Percentiles rank a stretch among this genome's conserved stretches.
Conservation (phyloP, 2,888 invertebrate genomes). For the Oscheius sp. region DNA sequence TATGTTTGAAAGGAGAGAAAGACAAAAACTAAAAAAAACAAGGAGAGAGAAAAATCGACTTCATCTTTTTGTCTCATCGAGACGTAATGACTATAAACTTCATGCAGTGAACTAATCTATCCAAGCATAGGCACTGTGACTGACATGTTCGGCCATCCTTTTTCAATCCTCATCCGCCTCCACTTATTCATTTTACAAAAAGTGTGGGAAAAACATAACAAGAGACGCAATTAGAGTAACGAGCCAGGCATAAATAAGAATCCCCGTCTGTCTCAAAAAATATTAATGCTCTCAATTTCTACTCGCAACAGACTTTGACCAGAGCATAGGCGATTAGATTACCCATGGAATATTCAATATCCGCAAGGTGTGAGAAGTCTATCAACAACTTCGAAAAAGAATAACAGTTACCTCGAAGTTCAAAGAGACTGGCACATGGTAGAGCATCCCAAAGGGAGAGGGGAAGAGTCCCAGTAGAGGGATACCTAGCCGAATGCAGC, state of each 20-base stretch:
- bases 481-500: constrained; percentile 20
- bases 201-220: background rate
- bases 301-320: too few relatives aligned
- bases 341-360: constrained; percentile 4
- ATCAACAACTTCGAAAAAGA: too few relatives aligned
- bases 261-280: background rate
- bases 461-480: constrained; percentile 7
- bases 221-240: background rate
- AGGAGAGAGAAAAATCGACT: background rate
- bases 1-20: background rate
- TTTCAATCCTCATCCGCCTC: too few relatives aligned
- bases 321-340: constrained; percentile 10
- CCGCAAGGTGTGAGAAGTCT: too few relatives aligned
- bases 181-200: too few relatives aligned
- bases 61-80: too few relatives aligned
- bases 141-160: too few relatives aligned
- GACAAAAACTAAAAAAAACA: background rate
- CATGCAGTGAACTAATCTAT: too few relatives aligned
- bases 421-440: constrained; percentile 19
- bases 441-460: background rate
- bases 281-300: too few relatives aligned
- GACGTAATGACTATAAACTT: too few relatives aligned
- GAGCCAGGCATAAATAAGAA: background rate
- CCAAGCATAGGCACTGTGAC: too few relatives aligned
- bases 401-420: constrained; percentile 12